Conservation (phyloP, 2,797 vertebrate genomes). For the Epinephelus malabaricus region DNA sequence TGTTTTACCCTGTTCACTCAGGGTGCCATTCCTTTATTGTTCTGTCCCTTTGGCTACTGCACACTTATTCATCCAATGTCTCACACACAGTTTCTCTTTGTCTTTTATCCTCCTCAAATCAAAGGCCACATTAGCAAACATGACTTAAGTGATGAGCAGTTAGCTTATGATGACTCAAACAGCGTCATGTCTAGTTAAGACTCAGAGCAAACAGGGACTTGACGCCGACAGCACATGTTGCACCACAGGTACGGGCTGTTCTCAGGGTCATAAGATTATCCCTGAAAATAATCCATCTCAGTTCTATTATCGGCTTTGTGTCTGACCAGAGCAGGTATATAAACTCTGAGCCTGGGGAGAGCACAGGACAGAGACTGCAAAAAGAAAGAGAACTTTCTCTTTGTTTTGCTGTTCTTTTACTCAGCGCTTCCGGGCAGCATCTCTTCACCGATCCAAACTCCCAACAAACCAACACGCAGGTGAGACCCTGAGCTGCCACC, state of each 20-base stretch:
- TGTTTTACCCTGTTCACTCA: no score
- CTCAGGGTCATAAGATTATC: slow-evolving; percentile 40
- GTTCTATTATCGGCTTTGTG: slow-evolving; percentile 37
- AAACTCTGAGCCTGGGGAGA: not conserved
- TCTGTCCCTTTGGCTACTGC: not conserved
- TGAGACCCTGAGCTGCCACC: slow-evolving; percentile 8
- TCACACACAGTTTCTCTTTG: not conserved
- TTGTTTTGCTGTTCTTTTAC: slow-evolving; percentile 63
- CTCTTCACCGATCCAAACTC: not conserved
- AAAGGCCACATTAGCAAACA: not conserved
- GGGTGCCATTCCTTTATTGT: no score
- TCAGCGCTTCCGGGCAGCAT: slow-evolving; percentile 3
- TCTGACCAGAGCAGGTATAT: slow-evolving; percentile 27
- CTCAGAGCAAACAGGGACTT: not conserved
- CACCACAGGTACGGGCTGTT: slow-evolving; percentile 25
- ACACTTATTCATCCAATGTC: not conserved
- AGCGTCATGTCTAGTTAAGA: not conserved
- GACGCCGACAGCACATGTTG: not conserved
- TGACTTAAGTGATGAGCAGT: not conserved
- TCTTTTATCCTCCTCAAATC: not conserved
- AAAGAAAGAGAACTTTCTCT: slow-evolving; percentile 66
- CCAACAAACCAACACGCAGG: slow-evolving; percentile 34
- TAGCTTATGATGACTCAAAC: not conserved
- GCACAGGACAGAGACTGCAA: slow-evolving; percentile 48
- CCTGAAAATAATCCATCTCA: slow-evolving; percentile 31